Base-by-base conservation (phyloP, 2,113 vertebrate species). In the Atrichornis clamosus region DNA sequence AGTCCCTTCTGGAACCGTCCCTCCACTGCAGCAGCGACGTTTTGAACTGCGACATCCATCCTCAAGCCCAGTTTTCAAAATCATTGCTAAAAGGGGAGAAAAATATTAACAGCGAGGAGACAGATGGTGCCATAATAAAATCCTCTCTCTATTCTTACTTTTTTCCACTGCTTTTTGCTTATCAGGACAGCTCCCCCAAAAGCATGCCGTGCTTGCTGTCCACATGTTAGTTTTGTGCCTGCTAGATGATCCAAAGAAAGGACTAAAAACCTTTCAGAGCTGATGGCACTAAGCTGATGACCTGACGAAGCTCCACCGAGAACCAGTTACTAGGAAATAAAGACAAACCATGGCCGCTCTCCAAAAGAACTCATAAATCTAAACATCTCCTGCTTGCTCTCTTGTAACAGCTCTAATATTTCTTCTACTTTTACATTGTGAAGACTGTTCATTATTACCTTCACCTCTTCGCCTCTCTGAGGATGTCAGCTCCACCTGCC, bases 361-460 rank as follows among this genome's bases (percentile, higher is more conserved):
- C 93, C 95, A 93, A 33, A 93, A 96, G 72, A 68, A 19, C 74
- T 96, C 84, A 85, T 76, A 87, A 96, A 95, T 79, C 96, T 59
- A 49, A 95, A 77, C 84, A 95, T 94, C 91, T 96, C 81, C 81
- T 33, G 15, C 87, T 77, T 85, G 67, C 79, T 90, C 73, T 81
- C 76, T 69, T 70, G 21, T 69, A 87, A 53, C 62, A 77, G 76
- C 76, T 94, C 73, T 80, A 95, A 83, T 39, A 44, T 93, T 91
- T 67, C 70, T 83, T 35, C 70, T 94, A 7, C 76, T 69, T 82
- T 67, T 56, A 64, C 87, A 79, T 85, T 35, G 16, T 35, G 70
- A 83, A 76, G 89, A 50, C 80, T 84, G 87, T 87, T 89, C 96
- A 85, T 90, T 79, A 85, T 91, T 90, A 13, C 70, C 94, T 90